Base-by-base conservation (phyloP, 2,113 vertebrate species). In the Lontra canadensis region DNA sequence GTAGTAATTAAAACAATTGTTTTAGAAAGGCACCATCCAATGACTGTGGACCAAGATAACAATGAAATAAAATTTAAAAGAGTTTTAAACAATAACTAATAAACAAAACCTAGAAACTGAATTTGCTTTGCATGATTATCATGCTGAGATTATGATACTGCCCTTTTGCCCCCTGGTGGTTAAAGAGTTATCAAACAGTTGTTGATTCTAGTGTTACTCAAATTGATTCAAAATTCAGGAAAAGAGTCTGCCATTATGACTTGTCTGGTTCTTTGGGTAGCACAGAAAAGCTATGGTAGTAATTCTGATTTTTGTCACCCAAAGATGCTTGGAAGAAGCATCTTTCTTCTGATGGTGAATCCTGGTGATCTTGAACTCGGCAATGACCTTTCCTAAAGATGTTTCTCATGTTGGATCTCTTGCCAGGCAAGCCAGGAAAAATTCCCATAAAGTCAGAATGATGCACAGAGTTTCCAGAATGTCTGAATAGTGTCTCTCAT, bases 11-110 rank as follows among this genome's bases (percentile, higher is more conserved):
- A 83, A 86, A 47, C 5, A 47, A 4, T 63, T 69, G 29, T 92
- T 91, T 92, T 93, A 80, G 71, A 96, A 90, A 90, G 31, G 34
- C 18, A 20, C 25, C 29, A 71, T 81, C 11, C 47, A 44, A 73
- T 36, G 14, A 1, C 29, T 69, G 1, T 34, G 17, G 25, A 52
- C 34, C 44, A 82, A 29, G 13, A 93, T 18, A 76, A 67, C 65
- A 20, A 93, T 21, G 18, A 52, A 90, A 83, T 71, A 26, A 57
- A 61, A 88, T 55, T 36, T 34, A 4, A 18, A 59, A 89, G 87
- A 79, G 14, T 4, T 34, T 12, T 44, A 78, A 67, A 8, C 6
- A 59, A 44, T 15, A 15, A 7, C 39, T 71, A 91, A 73, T n/a
- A 86, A 94, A 42, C 39, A 88, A 49, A 76, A 69, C 4, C 13